Base-by-base conservation (phyloP, 2,888 invertebrate species). In the Carterocephalus palaemon region DNA sequence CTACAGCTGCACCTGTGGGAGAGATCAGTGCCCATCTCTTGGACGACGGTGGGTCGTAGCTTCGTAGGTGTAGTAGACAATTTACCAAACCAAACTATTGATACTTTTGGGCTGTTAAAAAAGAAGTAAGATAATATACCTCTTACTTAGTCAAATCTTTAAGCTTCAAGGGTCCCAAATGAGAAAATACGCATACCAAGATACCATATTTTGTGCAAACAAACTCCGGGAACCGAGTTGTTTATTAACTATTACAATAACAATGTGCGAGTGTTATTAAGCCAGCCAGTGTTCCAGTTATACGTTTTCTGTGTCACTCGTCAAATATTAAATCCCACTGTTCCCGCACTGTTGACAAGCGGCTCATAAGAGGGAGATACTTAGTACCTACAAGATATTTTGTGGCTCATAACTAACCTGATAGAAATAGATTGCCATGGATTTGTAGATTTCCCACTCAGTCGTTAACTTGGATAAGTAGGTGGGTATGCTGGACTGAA, bases 221-320 rank as follows among this genome's bases (percentile, higher is more conserved):
- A n/a, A n/a, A n/a, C n/a, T n/a, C n/a, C n/a, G n/a, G n/a, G n/a
- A n/a, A n/a, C n/a, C n/a, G n/a, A n/a, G n/a, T n/a, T n/a, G n/a
- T n/a, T n/a, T n/a, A 24, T 24, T 17, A 17, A 9, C 7, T 24
- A 26, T 12, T n/a, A 34, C 37, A 37, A 37, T 17, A 37, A 10
- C 40, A 23, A 19, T 19, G 26, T 26, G 19, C 33, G 23, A n/a
- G 40, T 38, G 38, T 24, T 32, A 40, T 23, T 40, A 57, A 64
- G 60, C 48, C 62, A 64, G 60, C 48, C 62, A 49, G 47, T 48
- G 63, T 47, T 56, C 65, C 43, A 62, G 52, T 59, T 60, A 41
- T 42, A 47, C 51, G 47, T 52, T 31, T 54, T 62, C 56, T 59
- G 58, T 64, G 64, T 64, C 59, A 64, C 20, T 31, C 34, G 42